phyloP scores from a whole-genome alignment of 2,113 vertebrate genomes.

The Gallinago undulata region DNA sequence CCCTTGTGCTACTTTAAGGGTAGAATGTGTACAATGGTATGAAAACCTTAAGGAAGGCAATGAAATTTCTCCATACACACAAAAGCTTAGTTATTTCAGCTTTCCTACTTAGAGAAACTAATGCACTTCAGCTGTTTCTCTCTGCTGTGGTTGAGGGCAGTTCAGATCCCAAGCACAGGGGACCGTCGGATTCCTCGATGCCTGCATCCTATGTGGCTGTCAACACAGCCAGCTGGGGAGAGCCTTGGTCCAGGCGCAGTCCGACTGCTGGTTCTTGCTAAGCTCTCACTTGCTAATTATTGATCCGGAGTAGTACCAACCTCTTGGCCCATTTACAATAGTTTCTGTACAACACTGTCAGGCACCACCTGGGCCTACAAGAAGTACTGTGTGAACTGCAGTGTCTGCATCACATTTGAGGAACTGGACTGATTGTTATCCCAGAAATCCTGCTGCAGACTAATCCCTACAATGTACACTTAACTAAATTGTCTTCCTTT shows the following conservation, averaged over 20 bases:
- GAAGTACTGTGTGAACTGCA: neutral
- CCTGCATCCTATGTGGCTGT: neutral
- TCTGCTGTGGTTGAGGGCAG: neutral
- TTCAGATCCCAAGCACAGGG: neutral
- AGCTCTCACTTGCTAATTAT: neutral
- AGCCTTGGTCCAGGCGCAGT: neutral
- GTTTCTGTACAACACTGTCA: neutral
- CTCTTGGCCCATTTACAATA: neutral
- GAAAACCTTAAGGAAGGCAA: neutral
- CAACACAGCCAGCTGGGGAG: neutral
- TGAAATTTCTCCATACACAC: neutral
- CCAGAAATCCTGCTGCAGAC: neutral
- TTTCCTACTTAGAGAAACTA: neutral
- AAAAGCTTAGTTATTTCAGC: neutral
- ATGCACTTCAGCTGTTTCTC: rapidly evolving
- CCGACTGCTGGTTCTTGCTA: neutral
- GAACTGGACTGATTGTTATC: neutral
- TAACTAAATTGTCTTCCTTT: neutral
- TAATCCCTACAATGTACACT: neutral
- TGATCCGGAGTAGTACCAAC: neutral
- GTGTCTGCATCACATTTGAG: neutral
- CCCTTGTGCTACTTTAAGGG: neutral
- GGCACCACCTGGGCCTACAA: neutral
- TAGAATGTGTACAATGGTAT: neutral
- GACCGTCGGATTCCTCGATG: rapidly evolving